Evolutionary conservation across 2,113 vertebrate species (phyloP).

Genomic region (Nasalis larvatus): DNA sequence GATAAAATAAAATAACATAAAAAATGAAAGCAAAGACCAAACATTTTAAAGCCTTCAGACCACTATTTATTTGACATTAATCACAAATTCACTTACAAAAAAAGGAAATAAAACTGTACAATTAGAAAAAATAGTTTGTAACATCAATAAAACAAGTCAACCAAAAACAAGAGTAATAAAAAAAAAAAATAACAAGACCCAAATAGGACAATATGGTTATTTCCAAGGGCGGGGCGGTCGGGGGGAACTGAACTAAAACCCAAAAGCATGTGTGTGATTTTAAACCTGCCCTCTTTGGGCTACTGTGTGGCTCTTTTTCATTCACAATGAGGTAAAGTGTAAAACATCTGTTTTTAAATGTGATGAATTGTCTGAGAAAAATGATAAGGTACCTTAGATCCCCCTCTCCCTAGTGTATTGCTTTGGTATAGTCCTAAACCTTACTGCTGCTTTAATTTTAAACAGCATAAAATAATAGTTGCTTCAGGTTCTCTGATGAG

Average conservation of each 20-base stretch:
- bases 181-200: not conserved
- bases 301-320: not conserved
- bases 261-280: not conserved
- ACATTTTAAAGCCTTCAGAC: not conserved
- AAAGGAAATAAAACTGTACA: not conserved
- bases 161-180: not conserved
- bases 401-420: no score
- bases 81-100: not conserved
- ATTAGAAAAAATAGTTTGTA: not conserved
- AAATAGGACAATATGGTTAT: not conserved
- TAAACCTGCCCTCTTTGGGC: not conserved
- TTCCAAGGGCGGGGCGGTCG: not conserved
- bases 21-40: not conserved
- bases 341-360: not conserved
- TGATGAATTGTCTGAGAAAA: not conserved
- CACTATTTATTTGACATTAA: not conserved
- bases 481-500: constrained; percentile 42
- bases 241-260: not conserved
- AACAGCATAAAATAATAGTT: constrained; percentile 36
- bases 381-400: not conserved
- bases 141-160: constrained; percentile 8
- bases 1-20: no score
- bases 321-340: not conserved
- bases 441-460: constrained; percentile 15
- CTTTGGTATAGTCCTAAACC: not conserved